Evolutionary conservation across 1,140 invertebrate species (phyloP).

Genomic region (Drosophila grimshawi): DNA sequence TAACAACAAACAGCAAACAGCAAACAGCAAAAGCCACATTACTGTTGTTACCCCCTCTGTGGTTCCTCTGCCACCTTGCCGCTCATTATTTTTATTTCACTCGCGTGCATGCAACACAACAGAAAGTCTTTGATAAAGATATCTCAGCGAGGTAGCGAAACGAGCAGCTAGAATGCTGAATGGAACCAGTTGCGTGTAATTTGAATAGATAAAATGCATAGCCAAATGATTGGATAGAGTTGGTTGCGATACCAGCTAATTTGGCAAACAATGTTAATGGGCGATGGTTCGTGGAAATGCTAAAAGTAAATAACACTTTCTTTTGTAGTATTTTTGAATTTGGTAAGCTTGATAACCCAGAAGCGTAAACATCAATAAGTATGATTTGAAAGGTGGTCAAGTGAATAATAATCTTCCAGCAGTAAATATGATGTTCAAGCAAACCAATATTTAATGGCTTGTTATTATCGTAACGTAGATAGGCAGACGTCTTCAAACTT

Average conservation of each 20-base stretch:
- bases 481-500: slow-evolving; percentile 28
- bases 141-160: slow-evolving; percentile 20
- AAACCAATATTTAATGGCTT: slow-evolving; percentile 25
- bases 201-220: slow-evolving; percentile 36
- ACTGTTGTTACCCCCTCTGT: neutral
- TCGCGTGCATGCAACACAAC: slow-evolving; percentile 66
- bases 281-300: neutral
- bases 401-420: neutral
- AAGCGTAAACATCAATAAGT: neutral
- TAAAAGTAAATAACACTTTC: neutral
- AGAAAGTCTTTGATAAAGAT: slow-evolving; percentile 59
- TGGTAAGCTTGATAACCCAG: no score
- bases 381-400: neutral
- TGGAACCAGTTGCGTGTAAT: slow-evolving; percentile 17
- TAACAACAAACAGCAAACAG: slow-evolving; percentile 5
- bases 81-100: slow-evolving; percentile 75
- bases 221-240: slow-evolving; percentile 28
- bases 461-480: slow-evolving; percentile 10
- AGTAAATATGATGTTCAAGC: neutral
- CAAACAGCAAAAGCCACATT: slow-evolving; percentile 26
- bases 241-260: slow-evolving; percentile 22
- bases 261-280: neutral
- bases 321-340: no score
- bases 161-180: neutral
- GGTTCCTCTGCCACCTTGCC: neutral